phyloP scores from a whole-genome alignment of 1,140 invertebrate species.

The Maconellicoccus hirsutus region DNA sequence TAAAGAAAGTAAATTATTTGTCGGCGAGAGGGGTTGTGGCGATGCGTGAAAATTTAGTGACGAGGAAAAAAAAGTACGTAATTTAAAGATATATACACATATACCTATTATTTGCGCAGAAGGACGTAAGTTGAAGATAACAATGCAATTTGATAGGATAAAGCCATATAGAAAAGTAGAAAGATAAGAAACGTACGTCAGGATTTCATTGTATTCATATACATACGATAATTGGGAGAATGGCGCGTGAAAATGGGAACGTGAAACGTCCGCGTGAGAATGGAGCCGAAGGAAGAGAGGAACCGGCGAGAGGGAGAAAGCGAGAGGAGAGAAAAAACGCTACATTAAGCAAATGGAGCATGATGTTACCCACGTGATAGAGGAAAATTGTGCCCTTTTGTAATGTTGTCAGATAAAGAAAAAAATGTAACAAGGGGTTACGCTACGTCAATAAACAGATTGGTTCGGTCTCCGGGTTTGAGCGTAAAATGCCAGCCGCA shows the following conservation, averaged over 20 bases:
- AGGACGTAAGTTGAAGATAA: background rate
- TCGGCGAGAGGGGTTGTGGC: too few relatives aligned
- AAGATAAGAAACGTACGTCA: conserved; percentile 20
- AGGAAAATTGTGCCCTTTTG: background rate
- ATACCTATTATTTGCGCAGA: background rate
- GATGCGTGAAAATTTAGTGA: too few relatives aligned
- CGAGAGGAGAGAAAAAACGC: background rate
- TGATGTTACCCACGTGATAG: conserved; percentile 17
- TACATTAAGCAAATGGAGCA: conserved; percentile 21
- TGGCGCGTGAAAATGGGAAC: conserved; percentile 20
- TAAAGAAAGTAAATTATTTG: too few relatives aligned
- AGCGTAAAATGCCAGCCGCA: too few relatives aligned
- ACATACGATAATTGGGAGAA: conserved; percentile 18
- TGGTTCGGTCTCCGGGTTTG: background rate
- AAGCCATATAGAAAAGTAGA: background rate
- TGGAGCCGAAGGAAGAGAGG: too few relatives aligned
- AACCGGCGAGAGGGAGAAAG: too few relatives aligned
- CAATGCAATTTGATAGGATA: conserved; percentile 4
- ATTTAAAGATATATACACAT: background rate
- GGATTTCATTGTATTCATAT: conserved; percentile 14
- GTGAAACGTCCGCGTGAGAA: background rate
- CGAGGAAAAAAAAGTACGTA: background rate
- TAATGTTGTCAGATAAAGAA: conserved; percentile 15
- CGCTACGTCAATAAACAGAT: conserved; percentile 15
- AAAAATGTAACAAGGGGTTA: conserved; percentile 14